Base-by-base conservation (phyloP, 2,888 invertebrate genomes). In the Frankliniella fusca region DNA sequence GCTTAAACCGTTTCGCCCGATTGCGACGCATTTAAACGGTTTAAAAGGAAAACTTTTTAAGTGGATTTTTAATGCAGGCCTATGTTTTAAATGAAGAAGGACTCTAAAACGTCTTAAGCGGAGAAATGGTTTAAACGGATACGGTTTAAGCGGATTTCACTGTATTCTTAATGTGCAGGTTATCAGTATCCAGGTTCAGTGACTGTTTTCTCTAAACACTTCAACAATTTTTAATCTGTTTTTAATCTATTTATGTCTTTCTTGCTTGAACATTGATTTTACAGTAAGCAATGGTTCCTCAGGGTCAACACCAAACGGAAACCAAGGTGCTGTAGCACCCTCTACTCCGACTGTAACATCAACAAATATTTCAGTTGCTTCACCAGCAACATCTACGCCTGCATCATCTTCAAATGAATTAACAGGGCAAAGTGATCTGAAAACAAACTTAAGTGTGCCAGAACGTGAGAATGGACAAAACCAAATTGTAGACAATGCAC, bases 301-400 rank as follows among this genome's bases (percentile, higher is more conserved):
- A 54, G 54, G 54, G 15, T 54, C 54, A 7, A 54, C 54, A 54
- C 54, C 27, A 27, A 76, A 76, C 9, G 70, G 70, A 27, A 76
- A 76, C 12, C 23, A 23, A 9, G 27, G 10, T 27, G 70, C 70
- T 76, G 70, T 76, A 12, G 70, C 70, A 23, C 70, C 70, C 18
- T 28, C 38, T 18, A 48, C 48, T 27, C 80, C 79, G 1, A 10
- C 61, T 28, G 61, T 70, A 7, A 27, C 80, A n/a, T 48, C 27
- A 48, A 81, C 70, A 65, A 65, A 28, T 65, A 23, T 38, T 48
- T 80, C 81, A 15, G 81, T 81, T 49, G 18, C 81, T 50, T 82
- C 83, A 48, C 83, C 83, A 81, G 80, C 81, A 81, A n/a, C 70
- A 70, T 49, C 81, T 80, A 79, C 80, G 54, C 76, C 12, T 54